Evolutionary conservation across 2,797 vertebrate species (phyloP).

Genomic region (Epinephelus coioides): DNA sequence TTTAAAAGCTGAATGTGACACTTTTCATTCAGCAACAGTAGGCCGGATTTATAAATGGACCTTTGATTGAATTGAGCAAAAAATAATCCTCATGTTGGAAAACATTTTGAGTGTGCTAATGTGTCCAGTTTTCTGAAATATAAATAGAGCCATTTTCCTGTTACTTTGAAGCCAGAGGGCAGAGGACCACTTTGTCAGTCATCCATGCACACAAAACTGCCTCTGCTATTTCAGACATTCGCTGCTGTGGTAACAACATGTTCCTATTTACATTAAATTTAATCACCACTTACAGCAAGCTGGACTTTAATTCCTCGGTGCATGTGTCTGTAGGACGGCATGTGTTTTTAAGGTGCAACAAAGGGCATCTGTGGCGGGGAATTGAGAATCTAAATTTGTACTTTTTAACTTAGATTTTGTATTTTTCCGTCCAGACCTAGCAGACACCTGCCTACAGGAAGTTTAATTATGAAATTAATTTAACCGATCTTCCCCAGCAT

Average conservation of each 20-base stretch:
- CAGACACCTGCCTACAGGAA: conserved; percentile 34
- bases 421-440: background rate
- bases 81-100: conserved; percentile 22
- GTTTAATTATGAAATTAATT: conserved; percentile 65
- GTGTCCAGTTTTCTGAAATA: conserved; percentile 39
- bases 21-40: conserved; percentile 2
- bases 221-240: conserved; percentile 41
- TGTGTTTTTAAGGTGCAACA: conserved; percentile 1
- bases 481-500: conserved; percentile 44
- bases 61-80: conserved; percentile 26
- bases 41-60: conserved; percentile 29
- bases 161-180: conserved; percentile 40
- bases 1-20: conserved; percentile 27
- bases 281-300: conserved; percentile 7
- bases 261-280: conserved; percentile 33
- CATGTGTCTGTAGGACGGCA: conserved; percentile 13
- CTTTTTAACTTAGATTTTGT: conserved; percentile 17
- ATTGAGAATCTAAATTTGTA: conserved; percentile 11
- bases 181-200: conserved; percentile 44
- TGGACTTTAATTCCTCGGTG: conserved; percentile 25
- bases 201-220: conserved; percentile 21
- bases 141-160: conserved; percentile 18
- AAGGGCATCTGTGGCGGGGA: conserved; percentile 12
- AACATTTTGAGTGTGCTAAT: conserved; percentile 13
- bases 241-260: conserved; percentile 29